Evolutionary conservation across 1,140 invertebrate species (phyloP), one percentile per base, ranked within the genome.

Genomic region (Manduca sexta): DNA sequence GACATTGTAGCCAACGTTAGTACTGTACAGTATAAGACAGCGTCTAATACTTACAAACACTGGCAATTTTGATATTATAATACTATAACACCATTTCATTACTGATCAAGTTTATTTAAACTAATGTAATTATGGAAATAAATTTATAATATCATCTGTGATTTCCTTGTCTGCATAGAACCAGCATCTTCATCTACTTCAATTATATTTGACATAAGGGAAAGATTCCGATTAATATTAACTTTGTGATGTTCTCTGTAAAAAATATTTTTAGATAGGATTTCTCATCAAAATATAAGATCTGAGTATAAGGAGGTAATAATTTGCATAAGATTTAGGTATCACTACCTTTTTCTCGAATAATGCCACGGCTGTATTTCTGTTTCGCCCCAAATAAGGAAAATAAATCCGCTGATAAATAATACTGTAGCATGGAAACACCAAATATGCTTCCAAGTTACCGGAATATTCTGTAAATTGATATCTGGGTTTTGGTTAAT

Each of bases 401-500:
- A 84, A 21, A 71, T 39, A 11, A 74, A 11, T 29, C 81, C 81
- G 53, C 65, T 69, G 12, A 73, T 17, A 7, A 74, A 53, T 44
- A 84, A 42, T n/a, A 83, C 48, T 16, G 60, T 34, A 8, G 73
- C 81, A 46, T 84, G 77, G 59, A 79, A 82, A 49, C 77, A 75
- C 81, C 81, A 84, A 40, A 82, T 73, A 56, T 74, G 61, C 40
- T 70, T 74, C 81, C 81, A 84, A 29, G 74, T 56, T 16, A 38
- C 14, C 18, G 53, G 42, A 12, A 53, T 52, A 40, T 80, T 70
- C 80, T 84, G 15, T 17, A 34, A 45, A 18, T 2, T 34, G n/a
- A n/a, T n/a, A n/a, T n/a, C n/a, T n/a, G n/a, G n/a, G n/a, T n/a
- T n/a, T n/a, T n/a, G n/a, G n/a, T n/a, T n/a, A n/a, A n/a, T n/a